phyloP scores from a whole-genome alignment of 1,140 invertebrate species.

The Drosophila takahashii region DNA sequence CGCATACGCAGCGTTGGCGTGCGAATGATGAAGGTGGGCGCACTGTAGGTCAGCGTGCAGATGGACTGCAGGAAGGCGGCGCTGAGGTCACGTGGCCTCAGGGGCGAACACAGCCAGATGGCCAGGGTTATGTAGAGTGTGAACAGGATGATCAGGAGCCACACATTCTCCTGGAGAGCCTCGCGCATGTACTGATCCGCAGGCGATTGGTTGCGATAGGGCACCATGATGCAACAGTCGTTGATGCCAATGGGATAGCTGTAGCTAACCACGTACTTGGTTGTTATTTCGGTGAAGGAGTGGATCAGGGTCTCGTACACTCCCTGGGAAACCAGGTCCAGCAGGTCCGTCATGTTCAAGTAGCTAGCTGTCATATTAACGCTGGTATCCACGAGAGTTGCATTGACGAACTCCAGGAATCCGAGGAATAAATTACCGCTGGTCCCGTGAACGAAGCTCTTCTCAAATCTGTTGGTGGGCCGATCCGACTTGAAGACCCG shows the following conservation, averaged over 20 bases:
- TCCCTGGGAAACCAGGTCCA: conserved; percentile 52
- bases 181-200: conserved; percentile 59
- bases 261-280: conserved; percentile 36
- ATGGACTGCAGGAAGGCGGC: conserved; percentile 65
- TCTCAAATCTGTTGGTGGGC: conserved; percentile 19
- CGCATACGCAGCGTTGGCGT: conserved; percentile 55
- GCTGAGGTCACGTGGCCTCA: conserved; percentile 55
- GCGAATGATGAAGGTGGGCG: conserved; percentile 47
- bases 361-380: conserved; percentile 17
- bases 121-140: conserved; percentile 56
- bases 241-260: conserved; percentile 80
- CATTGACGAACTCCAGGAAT: conserved; percentile 67
- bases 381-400: conserved; percentile 54
- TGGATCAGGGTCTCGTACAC: conserved; percentile 75
- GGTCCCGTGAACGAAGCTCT: conserved; percentile 50
- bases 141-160: conserved; percentile 51
- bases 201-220: conserved; percentile 58
- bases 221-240: conserved; percentile 79
- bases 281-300: conserved; percentile 61
- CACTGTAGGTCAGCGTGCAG: conserved; percentile 55
- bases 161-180: conserved; percentile 52
- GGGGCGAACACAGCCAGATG: conserved; percentile 67
- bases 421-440: conserved; percentile 67
- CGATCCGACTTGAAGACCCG: conserved; percentile 61
- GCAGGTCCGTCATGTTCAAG: conserved; percentile 42